Conservation (phyloP, 2,888 invertebrate genomes). For the Diachrysia chrysitis region DNA sequence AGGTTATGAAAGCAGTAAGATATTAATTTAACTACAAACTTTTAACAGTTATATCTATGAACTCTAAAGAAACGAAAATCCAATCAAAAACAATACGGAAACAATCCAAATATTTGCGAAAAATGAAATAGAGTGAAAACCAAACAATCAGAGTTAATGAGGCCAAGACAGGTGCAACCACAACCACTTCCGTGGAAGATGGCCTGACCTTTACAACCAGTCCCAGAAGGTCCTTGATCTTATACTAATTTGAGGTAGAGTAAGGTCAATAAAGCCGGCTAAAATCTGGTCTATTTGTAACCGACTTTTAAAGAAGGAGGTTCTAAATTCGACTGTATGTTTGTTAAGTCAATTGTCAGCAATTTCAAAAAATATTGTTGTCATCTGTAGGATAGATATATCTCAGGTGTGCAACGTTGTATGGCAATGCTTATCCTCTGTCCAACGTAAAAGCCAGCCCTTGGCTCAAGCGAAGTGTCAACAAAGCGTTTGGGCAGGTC, state of each 20-base stretch:
- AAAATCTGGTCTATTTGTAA: not conserved
- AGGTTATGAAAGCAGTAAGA: too few relatives aligned
- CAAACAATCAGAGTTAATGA: slow-evolving; percentile 57
- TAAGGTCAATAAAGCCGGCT: not conserved
- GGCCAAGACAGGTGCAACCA: slow-evolving; percentile 56
- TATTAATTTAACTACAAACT: too few relatives aligned
- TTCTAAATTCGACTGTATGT: too few relatives aligned
- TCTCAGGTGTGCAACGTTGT: too few relatives aligned
- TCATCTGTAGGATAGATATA: too few relatives aligned
- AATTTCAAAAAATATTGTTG: too few relatives aligned
- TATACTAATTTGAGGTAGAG: not conserved
- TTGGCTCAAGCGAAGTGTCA: too few relatives aligned
- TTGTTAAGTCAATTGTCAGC: too few relatives aligned
- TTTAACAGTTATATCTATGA: not conserved
- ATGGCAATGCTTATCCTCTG: too few relatives aligned
- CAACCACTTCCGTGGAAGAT: slow-evolving; percentile 61
- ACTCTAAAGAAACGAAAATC: not conserved
- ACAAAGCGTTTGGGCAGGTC: too few relatives aligned
- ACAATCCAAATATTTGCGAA: slow-evolving; percentile 43
- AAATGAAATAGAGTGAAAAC: slow-evolving; percentile 41
- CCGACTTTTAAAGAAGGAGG: too few relatives aligned
- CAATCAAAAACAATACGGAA: slow-evolving; percentile 37
- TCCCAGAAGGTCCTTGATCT: not conserved
- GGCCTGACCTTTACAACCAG: slow-evolving; percentile 29
- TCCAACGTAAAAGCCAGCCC: too few relatives aligned